Conservation (phyloP, 2,797 vertebrate species). For the Falco cherrug region DNA sequence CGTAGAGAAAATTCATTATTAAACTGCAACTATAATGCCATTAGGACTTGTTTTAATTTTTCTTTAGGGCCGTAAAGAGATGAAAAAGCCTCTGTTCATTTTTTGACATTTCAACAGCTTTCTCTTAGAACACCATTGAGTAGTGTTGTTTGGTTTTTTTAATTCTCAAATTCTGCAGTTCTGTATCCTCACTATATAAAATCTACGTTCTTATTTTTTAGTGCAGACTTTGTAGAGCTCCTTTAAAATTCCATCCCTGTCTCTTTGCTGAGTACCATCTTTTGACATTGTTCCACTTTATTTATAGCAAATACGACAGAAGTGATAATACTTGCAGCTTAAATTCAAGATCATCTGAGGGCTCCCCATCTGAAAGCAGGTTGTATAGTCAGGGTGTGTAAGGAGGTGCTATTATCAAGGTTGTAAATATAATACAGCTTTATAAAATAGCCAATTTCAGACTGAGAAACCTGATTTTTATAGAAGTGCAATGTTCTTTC, state of each 20-base stretch:
- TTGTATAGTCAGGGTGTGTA: conserved; percentile 17
- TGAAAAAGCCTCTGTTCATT: neutral
- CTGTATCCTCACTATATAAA: neutral
- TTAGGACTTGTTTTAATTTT: conserved; percentile 57
- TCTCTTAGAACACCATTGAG: neutral
- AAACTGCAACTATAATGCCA: conserved; percentile 53
- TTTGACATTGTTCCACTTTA: conserved; percentile 63
- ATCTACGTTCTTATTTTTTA: neutral
- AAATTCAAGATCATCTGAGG: conserved; percentile 27
- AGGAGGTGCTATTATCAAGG: conserved; percentile 6
- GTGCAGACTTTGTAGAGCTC: neutral
- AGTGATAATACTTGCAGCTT: conserved; percentile 45
- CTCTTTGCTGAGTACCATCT: conserved; percentile 7
- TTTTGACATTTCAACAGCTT: neutral
- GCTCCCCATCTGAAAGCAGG: conserved; percentile 43
- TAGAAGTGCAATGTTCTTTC: neutral
- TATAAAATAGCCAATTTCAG: neutral
- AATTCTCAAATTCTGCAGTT: neutral
- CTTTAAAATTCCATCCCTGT: conserved; percentile 12
- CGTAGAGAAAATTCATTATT: conserved; percentile 46
- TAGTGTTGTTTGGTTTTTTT: neutral
- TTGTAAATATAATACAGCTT: neutral
- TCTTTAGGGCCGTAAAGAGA: neutral
- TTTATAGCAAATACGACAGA: conserved; percentile 58
- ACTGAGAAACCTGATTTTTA: neutral